These are phyloP conservation scores for Cariama cristata DNA, from an alignment of 2,113 vertebrate species.

Conservation along the genomic window DNA sequence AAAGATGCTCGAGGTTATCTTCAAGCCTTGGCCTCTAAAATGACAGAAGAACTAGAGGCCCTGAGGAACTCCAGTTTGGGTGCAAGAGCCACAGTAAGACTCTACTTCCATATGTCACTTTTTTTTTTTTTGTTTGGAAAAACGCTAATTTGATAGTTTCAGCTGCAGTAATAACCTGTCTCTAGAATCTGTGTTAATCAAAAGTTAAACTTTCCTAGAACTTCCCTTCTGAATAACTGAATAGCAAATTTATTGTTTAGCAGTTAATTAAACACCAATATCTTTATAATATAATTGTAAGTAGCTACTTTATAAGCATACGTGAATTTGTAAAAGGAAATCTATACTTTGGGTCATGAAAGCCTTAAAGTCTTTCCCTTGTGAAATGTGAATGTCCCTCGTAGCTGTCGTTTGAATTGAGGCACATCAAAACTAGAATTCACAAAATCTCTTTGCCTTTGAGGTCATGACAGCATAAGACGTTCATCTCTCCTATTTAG, in stretches of 20 bases:
- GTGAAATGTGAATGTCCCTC: neutral
- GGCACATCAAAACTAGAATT: neutral
- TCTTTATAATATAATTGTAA: neutral
- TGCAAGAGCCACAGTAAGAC: slow-evolving; percentile 89
- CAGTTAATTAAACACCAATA: neutral
- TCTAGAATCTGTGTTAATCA: neutral
- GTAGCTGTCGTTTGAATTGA: neutral
- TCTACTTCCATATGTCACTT: neutral
- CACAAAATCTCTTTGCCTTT: neutral
- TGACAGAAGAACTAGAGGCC: slow-evolving; percentile 97
- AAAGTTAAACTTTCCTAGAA: neutral
- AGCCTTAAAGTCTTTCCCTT: neutral
- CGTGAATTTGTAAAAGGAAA: neutral
- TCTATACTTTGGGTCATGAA: neutral
- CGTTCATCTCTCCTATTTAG: neutral
- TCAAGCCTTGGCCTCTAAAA: slow-evolving; percentile 97
- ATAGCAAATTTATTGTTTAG: neutral
- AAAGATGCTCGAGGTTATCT: slow-evolving; percentile 98
- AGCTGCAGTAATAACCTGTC: neutral
- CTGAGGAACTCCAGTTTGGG: slow-evolving; percentile 94
- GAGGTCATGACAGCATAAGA: neutral
- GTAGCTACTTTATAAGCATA: neutral
- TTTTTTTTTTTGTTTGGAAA: neutral
- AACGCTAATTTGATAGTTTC: neutral
- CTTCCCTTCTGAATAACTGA: neutral